Evolutionary conservation across 1,140 invertebrate genomes (phyloP).

Genomic region (Drosophila nigromelanica): DNA sequence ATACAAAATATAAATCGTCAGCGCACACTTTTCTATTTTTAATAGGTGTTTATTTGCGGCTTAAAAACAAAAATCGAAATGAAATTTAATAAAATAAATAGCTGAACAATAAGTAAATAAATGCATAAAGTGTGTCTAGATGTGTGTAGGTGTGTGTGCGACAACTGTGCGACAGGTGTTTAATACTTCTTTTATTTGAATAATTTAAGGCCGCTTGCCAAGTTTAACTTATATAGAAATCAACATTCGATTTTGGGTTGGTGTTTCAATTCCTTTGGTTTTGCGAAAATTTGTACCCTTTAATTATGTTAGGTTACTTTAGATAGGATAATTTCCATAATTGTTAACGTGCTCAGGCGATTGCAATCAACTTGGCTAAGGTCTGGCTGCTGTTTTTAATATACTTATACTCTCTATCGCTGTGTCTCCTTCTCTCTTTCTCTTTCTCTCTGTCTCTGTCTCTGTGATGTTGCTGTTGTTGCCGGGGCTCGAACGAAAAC

Average conservation of each 20-base stretch:
- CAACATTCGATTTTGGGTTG: background rate
- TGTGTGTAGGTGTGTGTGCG: background rate
- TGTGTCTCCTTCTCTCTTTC: background rate
- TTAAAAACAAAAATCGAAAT: too few species aligned
- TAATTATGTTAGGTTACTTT: background rate
- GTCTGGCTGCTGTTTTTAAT: background rate
- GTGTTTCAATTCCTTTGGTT: too few species aligned
- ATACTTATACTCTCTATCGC: background rate
- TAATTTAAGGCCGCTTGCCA: background rate
- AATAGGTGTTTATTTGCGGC: too few species aligned
- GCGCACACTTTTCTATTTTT: background rate
- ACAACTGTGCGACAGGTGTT: slow-evolving; percentile 23
- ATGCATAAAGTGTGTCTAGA: too few species aligned
- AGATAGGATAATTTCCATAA: slow-evolving; percentile 12
- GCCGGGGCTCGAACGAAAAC: slow-evolving; percentile 57
- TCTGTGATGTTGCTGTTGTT: slow-evolving; percentile 33
- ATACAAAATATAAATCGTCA: background rate
- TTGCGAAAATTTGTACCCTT: background rate
- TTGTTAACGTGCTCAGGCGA: background rate
- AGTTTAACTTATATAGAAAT: background rate
- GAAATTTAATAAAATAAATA: too few species aligned
- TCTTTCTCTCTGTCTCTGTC: background rate
- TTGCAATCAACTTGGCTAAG: slow-evolving; percentile 7
- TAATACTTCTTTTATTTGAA: slow-evolving; percentile 1
- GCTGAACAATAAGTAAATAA: too few species aligned